Conservation (phyloP, 2,797 vertebrate genomes). For the Erpetoichthys calabaricus region DNA sequence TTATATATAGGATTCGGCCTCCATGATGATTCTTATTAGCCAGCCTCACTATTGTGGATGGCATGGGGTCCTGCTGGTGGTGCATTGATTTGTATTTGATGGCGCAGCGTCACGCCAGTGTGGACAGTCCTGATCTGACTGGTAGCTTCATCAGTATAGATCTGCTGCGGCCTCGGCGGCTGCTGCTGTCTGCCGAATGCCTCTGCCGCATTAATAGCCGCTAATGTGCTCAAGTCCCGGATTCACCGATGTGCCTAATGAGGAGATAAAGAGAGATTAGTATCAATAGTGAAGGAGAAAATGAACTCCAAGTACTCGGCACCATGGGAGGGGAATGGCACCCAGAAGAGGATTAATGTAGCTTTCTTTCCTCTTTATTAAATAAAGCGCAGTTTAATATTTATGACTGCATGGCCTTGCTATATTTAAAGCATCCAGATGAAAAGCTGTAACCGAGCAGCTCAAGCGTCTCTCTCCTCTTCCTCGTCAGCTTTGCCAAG, state of each 20-base stretch:
- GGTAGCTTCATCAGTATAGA: too few species aligned
- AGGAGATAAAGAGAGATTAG: slow-evolving; percentile 8
- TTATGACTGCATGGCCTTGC: neutral
- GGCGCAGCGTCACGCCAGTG: too few species aligned
- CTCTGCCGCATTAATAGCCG: neutral
- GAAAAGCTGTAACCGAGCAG: slow-evolving; percentile 14
- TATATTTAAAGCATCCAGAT: neutral
- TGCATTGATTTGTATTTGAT: too few species aligned
- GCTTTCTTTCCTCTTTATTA: slow-evolving; percentile 4
- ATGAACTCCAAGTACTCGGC: neutral
- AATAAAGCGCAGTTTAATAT: slow-evolving; percentile 2
- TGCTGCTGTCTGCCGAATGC: neutral
- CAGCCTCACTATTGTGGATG: too few species aligned
- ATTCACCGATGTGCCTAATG: neutral
- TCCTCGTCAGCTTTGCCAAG: neutral
- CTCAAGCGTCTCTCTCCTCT: slow-evolving; percentile 14
- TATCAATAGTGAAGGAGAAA: slow-evolving; percentile 3
- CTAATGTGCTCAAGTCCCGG: neutral
- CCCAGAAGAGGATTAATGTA: neutral
- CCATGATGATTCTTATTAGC: too few species aligned
- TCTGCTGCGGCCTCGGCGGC: too few species aligned
- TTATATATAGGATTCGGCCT: too few species aligned
- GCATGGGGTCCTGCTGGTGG: too few species aligned
- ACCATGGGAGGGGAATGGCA: neutral
- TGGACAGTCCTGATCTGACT: too few species aligned